Percentiles rank a stretch among this genome's conserved stretches.
phyloP scores from a whole-genome alignment of 2,797 vertebrate genomes.

The Sebastes oblongus region DNA sequence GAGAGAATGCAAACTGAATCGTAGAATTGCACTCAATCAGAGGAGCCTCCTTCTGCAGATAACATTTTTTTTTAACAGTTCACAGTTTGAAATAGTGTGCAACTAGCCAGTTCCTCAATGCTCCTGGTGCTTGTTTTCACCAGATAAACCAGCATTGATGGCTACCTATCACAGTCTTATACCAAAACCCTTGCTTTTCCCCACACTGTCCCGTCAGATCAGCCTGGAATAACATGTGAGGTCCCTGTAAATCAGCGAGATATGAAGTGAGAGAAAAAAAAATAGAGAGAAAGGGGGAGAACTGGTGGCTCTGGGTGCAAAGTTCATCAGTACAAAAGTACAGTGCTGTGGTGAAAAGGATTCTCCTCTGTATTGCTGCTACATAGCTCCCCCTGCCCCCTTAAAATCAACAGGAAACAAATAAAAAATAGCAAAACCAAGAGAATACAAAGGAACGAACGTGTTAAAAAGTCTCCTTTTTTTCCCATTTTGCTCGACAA shows the following conservation, averaged over 20 bases:
- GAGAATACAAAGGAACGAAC: conserved; percentile 63
- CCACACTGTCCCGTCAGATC: conserved; percentile 48
- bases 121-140: conserved; percentile 28
- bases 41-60: conserved; percentile 66
- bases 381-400: conserved; percentile 78
- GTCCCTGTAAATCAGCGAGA: conserved; percentile 68
- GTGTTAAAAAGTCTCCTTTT: conserved; percentile 71
- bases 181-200: conserved; percentile 33
- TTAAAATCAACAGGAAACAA: conserved; percentile 66
- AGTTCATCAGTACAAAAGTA: conserved; percentile 86
- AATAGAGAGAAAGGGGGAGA: conserved; percentile 70
- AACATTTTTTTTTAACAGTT: conserved; percentile 61
- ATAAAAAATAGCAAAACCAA: conserved; percentile 56
- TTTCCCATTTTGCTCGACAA: conserved; percentile 67
- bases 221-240: conserved; percentile 66
- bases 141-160: conserved; percentile 27
- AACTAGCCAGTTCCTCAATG: conserved; percentile 53
- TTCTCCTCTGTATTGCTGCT: conserved; percentile 87
- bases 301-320: conserved; percentile 83
- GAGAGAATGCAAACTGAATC: conserved; percentile 41
- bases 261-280: conserved; percentile 50
- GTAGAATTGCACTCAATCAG: conserved; percentile 55
- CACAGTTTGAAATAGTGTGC: conserved; percentile 80
- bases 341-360: conserved; percentile 85
- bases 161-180: conserved; percentile 63